Evolutionary conservation across 2,113 vertebrate species (phyloP).

Genomic region (western clawed frog (Xenopus tropicalis)): UCB_Xtro_10.0 CM004448.2:125645501-125646000

Average conservation of each 20-base stretch:
- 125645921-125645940: neutral
- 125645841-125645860: slow-evolving; percentile 25
- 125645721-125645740: slow-evolving; percentile 33
- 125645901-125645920: slow-evolving; percentile 10
- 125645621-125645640: neutral
- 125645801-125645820: slow-evolving; percentile 37
- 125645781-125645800: slow-evolving; percentile 18
- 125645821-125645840: slow-evolving; percentile 31
- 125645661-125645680: slow-evolving; percentile 17
- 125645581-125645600: neutral
- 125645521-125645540: neutral
- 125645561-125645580: neutral
- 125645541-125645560: neutral
- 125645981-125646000: neutral
- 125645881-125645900: slow-evolving; percentile 23
- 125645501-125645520: neutral
- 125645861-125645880: slow-evolving; percentile 32
- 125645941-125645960: neutral
- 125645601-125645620: neutral
- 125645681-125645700: slow-evolving; percentile 23
- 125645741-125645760: slow-evolving; percentile 39
- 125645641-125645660: neutral
- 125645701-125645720: slow-evolving; percentile 30
- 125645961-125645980: slow-evolving; percentile 1
- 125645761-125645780: slow-evolving; percentile 43